Conservation (phyloP, 2,797 vertebrate species). For the Manis pentadactyla region DNA sequence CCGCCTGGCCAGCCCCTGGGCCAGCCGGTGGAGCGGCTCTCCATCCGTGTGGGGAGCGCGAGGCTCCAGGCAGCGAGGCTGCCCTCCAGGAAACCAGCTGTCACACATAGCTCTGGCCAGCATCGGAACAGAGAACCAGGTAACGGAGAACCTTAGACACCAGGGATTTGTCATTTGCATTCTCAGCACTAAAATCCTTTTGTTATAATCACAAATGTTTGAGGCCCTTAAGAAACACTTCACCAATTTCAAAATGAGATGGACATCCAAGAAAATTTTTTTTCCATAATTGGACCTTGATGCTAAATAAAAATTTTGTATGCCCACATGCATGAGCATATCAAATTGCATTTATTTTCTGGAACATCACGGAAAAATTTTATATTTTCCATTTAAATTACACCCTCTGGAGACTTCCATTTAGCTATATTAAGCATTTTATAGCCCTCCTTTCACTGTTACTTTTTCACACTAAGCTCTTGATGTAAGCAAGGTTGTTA, state of each 20-base stretch:
- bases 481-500: not conserved
- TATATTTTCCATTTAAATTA: not conserved
- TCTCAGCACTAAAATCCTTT: not conserved
- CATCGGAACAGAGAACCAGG: not conserved
- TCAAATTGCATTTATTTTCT: not conserved
- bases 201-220: not conserved
- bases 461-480: not conserved
- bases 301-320: not conserved
- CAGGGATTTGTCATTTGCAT: not conserved
- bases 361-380: not conserved
- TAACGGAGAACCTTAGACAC: not conserved
- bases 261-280: not conserved
- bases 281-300: not conserved
- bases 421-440: not conserved
- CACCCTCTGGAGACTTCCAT: not conserved
- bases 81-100: not conserved
- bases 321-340: not conserved
- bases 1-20: not conserved
- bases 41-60: not conserved
- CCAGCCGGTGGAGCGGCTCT: fast-evolving
- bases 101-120: not conserved
- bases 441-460: not conserved
- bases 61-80: not conserved
- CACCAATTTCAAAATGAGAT: not conserved
- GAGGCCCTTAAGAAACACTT: not conserved